Percentiles rank a stretch among this genome's conserved stretches.
Conservation (phyloP, 1,140 invertebrate genomes). For the Cherax destructor region DNA sequence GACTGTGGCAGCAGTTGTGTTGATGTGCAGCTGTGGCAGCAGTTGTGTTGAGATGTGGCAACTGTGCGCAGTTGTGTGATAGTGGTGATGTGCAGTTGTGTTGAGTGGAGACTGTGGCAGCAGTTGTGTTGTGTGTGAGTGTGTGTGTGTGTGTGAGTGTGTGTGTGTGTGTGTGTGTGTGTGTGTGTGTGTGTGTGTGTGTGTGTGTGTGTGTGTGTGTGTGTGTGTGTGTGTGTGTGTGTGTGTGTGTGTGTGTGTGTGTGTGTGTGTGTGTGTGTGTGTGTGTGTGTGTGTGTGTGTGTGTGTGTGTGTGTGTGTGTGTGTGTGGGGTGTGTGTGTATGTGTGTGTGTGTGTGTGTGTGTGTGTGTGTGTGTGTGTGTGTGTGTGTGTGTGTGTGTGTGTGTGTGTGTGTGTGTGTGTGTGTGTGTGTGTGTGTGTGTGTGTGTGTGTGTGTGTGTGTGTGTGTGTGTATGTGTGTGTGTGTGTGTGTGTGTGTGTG, state of each 20-base stretch:
- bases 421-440: not conserved
- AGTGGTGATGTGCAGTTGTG: too few relatives aligned
- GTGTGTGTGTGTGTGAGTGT: too few relatives aligned
- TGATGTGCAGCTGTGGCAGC: too few relatives aligned
- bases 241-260: conserved; percentile 18
- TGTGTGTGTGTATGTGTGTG: not conserved
- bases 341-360: not conserved
- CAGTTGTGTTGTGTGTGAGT: not conserved
- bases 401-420: not conserved
- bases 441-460: not conserved
- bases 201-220: conserved; percentile 40
- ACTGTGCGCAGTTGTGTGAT: too few relatives aligned
- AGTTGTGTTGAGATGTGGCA: too few relatives aligned
- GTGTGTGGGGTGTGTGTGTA: too few relatives aligned
- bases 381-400: conserved; percentile 5
- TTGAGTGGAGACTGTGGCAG: too few relatives aligned
- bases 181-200: conserved; percentile 19
- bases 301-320: not conserved
- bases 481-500: not conserved
- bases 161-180: not conserved
- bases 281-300: conserved; percentile 7
- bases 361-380: not conserved
- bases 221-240: conserved; percentile 44
- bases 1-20: too few relatives aligned
- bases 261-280: conserved; percentile 3